Evolutionary conservation across 2,113 vertebrate genomes (phyloP), one percentile per base, ranked within the genome.

Genomic region (Chauna torquata): DNA sequence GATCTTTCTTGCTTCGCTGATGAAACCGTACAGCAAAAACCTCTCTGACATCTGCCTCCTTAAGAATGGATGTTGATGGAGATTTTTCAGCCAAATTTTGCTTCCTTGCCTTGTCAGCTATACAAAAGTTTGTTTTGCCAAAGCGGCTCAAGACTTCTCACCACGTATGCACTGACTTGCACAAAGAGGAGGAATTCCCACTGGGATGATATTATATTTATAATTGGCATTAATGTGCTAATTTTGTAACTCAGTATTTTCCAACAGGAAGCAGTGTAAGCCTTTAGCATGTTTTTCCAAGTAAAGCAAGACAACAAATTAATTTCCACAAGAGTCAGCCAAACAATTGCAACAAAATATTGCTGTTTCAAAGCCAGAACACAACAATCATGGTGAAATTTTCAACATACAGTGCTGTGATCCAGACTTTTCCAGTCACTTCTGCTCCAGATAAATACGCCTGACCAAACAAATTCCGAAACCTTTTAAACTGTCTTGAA

Each of bases 171-270:
- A 75, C 47, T 83, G 50, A 65, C 83, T 86, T 65, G 57, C 52
- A 71, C 75, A 87, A 84, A 94, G 88, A 87, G 30, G 34, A 90
- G 16, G 57, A 80, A 57, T 42, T 92, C 92, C 88, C 92, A 84
- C 61, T 65, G 61, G 82, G 69, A 61, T 52, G 27, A 76, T 91
- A 94, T 92, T 82, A 23, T 86, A 86, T 74, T 91, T 91, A 84
- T 84, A 94, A 96, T 92, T 94, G 92, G 88, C 91, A 95, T 76
- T 94, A 96, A 91, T 20, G 45, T 54, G 83, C 94, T 95, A 95
- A 95, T 92, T 95, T 91, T 94, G 91, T 84, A 94, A 92, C 77
- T 95, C 88, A 27, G 34, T 94, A 50, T 87, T 92, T 96, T 96
- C 91, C 95, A 96, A 92, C 81, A 94, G 95, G 91, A 96, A 96